Evolutionary conservation across 2,797 vertebrate genomes (phyloP).

Genomic region (Malacoraja senta): DNA sequence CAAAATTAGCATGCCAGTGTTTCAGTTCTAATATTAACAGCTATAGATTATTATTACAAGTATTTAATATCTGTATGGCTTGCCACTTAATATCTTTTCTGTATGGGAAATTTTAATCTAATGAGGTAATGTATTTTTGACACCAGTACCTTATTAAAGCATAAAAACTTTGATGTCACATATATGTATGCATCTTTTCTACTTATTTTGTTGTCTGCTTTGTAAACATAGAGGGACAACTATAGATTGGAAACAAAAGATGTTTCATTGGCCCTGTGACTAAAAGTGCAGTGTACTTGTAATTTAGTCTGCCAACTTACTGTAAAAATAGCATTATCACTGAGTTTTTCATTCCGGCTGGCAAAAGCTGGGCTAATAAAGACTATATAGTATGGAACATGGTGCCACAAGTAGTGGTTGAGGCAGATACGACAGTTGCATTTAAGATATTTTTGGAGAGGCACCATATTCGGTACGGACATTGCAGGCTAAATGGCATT

Average conservation of each 20-base stretch:
- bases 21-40: slow-evolving; percentile 68
- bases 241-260: not conserved
- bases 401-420: not conserved
- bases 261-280: not conserved
- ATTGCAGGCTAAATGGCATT: too few relatives aligned
- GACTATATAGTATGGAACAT: not conserved
- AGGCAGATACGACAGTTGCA: too few relatives aligned
- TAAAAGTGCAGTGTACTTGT: not conserved
- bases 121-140: slow-evolving; percentile 90
- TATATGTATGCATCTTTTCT: not conserved
- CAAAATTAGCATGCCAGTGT: slow-evolving; percentile 50
- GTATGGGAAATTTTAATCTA: slow-evolving; percentile 77
- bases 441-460: too few relatives aligned
- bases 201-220: not conserved
- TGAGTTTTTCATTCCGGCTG: not conserved
- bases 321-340: not conserved
- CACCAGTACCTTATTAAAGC: slow-evolving; percentile 98
- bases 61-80: slow-evolving; percentile 67
- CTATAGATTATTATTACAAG: slow-evolving; percentile 64
- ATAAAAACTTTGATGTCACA: slow-evolving; percentile 52
- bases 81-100: slow-evolving; percentile 75
- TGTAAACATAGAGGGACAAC: not conserved
- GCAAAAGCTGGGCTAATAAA: not conserved
- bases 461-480: too few relatives aligned
- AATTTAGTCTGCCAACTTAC: not conserved